phyloP scores from a whole-genome alignment of 2,797 vertebrate genomes.

The Chelmon rostratus region DNA sequence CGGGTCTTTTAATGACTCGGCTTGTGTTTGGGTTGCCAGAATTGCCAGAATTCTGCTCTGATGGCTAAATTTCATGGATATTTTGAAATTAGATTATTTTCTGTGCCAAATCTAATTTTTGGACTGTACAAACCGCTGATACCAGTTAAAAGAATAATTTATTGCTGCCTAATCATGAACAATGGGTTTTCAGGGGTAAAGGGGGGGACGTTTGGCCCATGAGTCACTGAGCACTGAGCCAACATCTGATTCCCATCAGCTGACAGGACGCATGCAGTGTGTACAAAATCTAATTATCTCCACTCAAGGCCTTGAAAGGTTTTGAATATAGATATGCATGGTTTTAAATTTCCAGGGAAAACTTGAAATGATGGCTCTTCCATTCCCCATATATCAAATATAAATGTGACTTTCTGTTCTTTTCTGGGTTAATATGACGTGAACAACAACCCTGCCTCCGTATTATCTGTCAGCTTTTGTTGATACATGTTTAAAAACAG shows the following conservation, averaged over 20 bases:
- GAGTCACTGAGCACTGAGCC: not conserved
- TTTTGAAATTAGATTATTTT: not conserved
- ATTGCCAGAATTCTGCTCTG: not conserved
- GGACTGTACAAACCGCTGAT: not conserved
- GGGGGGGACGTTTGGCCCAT: not conserved
- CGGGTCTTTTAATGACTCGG: not conserved
- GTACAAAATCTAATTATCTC: slow-evolving; percentile 6
- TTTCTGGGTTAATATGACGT: no score
- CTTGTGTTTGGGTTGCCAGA: not conserved
- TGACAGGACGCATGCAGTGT: not conserved
- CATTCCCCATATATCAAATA: no score
- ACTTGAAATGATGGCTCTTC: no score
- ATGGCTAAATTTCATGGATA: not conserved
- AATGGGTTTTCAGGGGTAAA: not conserved
- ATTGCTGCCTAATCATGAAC: not conserved
- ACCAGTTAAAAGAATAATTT: not conserved
- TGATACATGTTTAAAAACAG: no score
- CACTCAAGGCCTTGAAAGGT: not conserved
- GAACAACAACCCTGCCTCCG: no score
- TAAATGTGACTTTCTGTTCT: no score
- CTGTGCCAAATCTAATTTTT: not conserved
- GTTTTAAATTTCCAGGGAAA: not conserved
- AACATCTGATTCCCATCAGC: slow-evolving; percentile 29
- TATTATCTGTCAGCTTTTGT: no score
- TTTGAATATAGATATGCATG: slow-evolving; percentile 5